phyloP scores from a whole-genome alignment of 2,113 vertebrate genomes.

The Casuarius casuarius region DNA sequence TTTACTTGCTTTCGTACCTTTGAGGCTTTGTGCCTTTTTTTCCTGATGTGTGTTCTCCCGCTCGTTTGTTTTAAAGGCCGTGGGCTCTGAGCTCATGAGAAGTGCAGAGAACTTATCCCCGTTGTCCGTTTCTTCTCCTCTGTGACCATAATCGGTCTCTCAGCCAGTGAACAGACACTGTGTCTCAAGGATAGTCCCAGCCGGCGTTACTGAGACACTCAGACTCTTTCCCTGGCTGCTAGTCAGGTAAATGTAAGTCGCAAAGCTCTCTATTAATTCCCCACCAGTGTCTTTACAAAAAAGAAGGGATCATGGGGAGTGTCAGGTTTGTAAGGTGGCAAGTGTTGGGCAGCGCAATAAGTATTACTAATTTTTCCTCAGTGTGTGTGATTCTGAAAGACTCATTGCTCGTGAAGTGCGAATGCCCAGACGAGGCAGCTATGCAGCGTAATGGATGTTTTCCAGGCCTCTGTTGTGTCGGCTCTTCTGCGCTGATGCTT shows the following conservation, averaged over 20 bases:
- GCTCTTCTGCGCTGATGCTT: neutral
- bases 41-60: neutral
- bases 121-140: neutral
- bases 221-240: neutral
- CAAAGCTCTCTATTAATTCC: neutral
- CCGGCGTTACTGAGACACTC: neutral
- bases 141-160: neutral
- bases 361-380: neutral
- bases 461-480: neutral
- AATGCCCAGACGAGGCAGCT: neutral
- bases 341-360: neutral
- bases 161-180: neutral
- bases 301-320: neutral
- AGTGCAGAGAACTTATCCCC: neutral
- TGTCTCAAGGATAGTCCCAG: neutral
- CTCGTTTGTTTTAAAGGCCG: neutral
- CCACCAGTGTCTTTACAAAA: neutral
- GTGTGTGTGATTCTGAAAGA: neutral
- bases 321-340: neutral
- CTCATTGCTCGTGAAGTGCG: neutral
- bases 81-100: neutral
- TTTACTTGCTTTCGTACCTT: neutral
- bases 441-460: neutral
- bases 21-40: neutral
- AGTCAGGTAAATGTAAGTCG: neutral